These are phyloP conservation scores for Acridotheres tristis DNA, from an alignment of 2,797 vertebrate species.

Conservation along the genomic window DNA sequence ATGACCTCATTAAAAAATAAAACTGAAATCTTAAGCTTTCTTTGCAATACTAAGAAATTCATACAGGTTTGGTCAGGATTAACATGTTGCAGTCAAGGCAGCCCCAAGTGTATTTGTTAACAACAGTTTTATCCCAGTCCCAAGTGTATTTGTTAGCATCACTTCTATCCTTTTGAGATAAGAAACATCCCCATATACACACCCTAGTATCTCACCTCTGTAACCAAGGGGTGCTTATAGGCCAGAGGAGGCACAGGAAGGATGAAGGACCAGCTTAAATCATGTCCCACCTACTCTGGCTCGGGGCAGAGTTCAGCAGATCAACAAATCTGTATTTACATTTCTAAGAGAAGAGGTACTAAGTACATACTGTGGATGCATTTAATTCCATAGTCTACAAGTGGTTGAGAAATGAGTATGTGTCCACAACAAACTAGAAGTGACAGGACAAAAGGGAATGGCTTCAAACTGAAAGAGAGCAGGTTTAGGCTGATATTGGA, in stretches of 20 bases:
- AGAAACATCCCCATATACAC: not conserved
- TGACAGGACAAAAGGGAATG: not conserved
- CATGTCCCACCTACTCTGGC: not conserved
- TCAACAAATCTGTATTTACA: not conserved
- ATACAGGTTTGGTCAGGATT: accelerated
- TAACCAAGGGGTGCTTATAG: not conserved
- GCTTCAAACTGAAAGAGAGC: not conserved
- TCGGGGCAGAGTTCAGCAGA: not conserved
- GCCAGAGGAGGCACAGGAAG: not conserved
- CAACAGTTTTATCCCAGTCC: not conserved
- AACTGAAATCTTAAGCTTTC: not conserved
- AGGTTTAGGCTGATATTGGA: not conserved
- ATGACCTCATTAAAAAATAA: not conserved
- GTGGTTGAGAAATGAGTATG: not conserved
- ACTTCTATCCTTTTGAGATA: not conserved
- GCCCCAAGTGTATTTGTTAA: not conserved
- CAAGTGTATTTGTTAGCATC: not conserved
- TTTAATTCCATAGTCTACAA: not conserved
- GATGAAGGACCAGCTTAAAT: not conserved
- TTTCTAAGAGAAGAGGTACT: not conserved
- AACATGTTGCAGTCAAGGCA: not conserved
- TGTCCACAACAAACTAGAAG: not conserved
- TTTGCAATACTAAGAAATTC: not conserved
- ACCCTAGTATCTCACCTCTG: not conserved
- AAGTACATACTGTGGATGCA: not conserved